Evolutionary conservation across 2,797 vertebrate genomes (phyloP), one percentile per base, ranked within the genome.

Genomic region (Chiloscyllium punctatum): DNA sequence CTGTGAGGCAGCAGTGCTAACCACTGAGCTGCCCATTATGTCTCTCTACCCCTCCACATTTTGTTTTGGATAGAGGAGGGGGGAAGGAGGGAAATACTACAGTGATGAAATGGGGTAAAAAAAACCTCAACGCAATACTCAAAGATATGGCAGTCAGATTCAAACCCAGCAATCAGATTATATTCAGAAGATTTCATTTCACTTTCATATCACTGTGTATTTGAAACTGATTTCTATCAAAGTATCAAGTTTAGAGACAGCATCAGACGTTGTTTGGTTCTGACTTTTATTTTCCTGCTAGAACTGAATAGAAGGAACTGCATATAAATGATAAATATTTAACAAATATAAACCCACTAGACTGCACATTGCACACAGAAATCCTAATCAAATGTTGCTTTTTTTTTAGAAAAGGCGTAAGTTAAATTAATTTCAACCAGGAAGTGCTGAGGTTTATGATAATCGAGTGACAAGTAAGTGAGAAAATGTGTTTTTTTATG

Each of bases 401-500:
- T 42, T 68, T 68, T 69, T 7, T 62, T 62, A 9, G 42, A 69
- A 42, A 94, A 69, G 25, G 33, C 33, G n/a, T 4, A 5, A 4
- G 37, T 69, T 48, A n/a, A 94, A 53, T 90, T 90, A 13, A n/a
- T 90, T 90, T 90, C 33, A 33, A 37, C 3, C 7, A 4, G 69
- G 37, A 48, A 96, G 74, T 95, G 25, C 92, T 94, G 96, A 96
- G 96, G 96, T 96, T 96, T 97, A 96, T 96, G 96, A 23, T 94
- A 90, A 95, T 97, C 96, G 96, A 95, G 96, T 94, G 95, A 96
- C 96, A 96, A 96, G 91, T 96, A 97, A 97, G 96, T 97, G 96
- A 96, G 95, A 96, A 97, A 97, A 96, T 96, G 84, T 96, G 96
- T 7, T 4, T 97, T 97, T 96, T 98, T 97, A 97, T 96, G 97